Base-by-base conservation (phyloP, 2,113 vertebrate species). In the Oxyura jamaicensis region DNA sequence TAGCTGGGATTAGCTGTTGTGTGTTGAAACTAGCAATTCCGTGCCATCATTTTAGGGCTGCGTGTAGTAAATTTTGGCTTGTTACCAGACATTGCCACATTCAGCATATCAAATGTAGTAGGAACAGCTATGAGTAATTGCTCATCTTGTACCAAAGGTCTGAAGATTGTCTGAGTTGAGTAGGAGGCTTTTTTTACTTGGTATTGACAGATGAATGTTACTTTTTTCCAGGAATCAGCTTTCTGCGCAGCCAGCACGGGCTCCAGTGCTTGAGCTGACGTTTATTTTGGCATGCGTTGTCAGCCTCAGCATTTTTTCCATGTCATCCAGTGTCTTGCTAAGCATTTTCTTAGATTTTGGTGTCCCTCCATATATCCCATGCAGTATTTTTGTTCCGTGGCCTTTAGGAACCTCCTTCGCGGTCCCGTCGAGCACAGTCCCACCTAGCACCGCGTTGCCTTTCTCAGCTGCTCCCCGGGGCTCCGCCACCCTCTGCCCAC, bases 331-430 rank as follows among this genome's bases (percentile, higher is more conserved):
- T 26, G 2, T 33, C 88, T 63, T 33, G 58, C 81, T 28, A 1
- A 83, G 76, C 41, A 5, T 11, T 44, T 53, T 17, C 17, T 58
- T 63, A 14, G 62, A 41, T 2, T 28, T 35, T 53, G 53, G 35
- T 56, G 41, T 15, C 6, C 29, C 58, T 79, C 46, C 12, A 0
- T 0, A 8, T 17, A n/a, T 3, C 72, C 58, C 48, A 3, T 31
- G 29, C 11, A 33, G 1, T 31, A 8, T 31, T 31, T 74, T 55
- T 23, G 5, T 16, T 52, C 36, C 31, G n/a, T 44, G 69, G 71
- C 35, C 11, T 1, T 41, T 13, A 5, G 52, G 42, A 41, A 53
- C 14, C 35, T 42, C 83, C 62, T 23, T 69, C 44, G 4, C 26
- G n/a, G 28, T 44, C 63, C 52, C n/a, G 3, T 15, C 48, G n/a